Conservation (phyloP, 2,797 vertebrate species). For the Propithecus deckenii region DNA sequence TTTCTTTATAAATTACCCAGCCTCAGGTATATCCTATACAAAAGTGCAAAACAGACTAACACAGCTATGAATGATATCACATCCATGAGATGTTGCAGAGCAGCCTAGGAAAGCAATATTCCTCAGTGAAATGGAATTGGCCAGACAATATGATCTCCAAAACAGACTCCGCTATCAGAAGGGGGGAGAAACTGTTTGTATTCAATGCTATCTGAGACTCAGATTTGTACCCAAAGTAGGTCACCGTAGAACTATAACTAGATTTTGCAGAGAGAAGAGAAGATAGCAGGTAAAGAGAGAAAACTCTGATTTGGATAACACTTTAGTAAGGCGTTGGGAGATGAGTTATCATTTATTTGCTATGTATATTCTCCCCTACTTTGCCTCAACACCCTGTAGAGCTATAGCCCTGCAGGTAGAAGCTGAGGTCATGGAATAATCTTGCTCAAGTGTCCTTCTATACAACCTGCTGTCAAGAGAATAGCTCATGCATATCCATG, state of each 20-base stretch:
- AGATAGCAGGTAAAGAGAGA: neutral
- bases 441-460: neutral
- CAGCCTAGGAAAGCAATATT: neutral
- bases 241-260: neutral
- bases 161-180: neutral
- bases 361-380: neutral
- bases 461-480: neutral
- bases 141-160: neutral
- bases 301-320: neutral
- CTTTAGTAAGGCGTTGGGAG: neutral
- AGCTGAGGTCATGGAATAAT: neutral
- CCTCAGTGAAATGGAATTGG: neutral
- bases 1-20: too few species aligned
- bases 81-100: neutral
- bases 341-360: neutral
- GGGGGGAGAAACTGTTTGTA: neutral
- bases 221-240: neutral
- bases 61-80: neutral
- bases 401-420: neutral
- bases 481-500: neutral
- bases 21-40: too few species aligned
- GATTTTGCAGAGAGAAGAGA: neutral
- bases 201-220: neutral
- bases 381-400: neutral
- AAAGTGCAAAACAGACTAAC: too few species aligned